Conservation (phyloP, 2,888 invertebrate species). For the Melanchra persicariae region DNA sequence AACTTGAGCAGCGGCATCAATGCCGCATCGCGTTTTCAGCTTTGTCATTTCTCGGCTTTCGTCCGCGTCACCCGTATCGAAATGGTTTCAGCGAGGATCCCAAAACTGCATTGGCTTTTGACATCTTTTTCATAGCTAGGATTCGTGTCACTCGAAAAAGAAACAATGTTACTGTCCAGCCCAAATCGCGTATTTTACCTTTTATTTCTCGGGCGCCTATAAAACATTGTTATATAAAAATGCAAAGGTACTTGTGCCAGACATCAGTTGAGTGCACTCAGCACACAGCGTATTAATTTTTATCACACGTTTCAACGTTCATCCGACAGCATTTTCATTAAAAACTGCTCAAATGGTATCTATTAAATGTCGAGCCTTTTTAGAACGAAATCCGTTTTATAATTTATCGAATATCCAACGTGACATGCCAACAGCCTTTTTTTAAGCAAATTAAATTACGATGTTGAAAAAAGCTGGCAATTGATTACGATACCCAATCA, state of each 20-base stretch:
- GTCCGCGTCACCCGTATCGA: not conserved
- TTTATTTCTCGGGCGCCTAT: constrained; percentile 34
- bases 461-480: constrained; percentile 13
- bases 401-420: constrained; percentile 5
- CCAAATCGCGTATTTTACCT: not conserved
- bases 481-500: constrained; percentile 24
- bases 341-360: constrained; percentile 7
- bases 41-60: constrained; percentile 11
- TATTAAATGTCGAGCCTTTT: constrained; percentile 5
- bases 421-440: constrained; percentile 17
- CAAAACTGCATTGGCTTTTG: constrained; percentile 11
- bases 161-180: not conserved
- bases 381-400: not conserved
- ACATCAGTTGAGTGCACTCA: constrained; percentile 52
- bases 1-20: not conserved
- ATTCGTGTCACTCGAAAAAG: not conserved
- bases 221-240: constrained; percentile 45
- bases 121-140: not conserved
- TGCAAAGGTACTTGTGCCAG: constrained; percentile 24
- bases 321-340: constrained; percentile 21
- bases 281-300: constrained; percentile 34
- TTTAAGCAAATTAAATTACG: constrained; percentile 1
- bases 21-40: constrained; percentile 14
- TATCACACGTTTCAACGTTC: constrained; percentile 36
- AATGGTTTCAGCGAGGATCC: constrained; percentile 14